These are phyloP conservation scores for Trileptium ribeirensis DNA, from an alignment of 2,888 invertebrate species.

Conservation along the genomic window DNA sequence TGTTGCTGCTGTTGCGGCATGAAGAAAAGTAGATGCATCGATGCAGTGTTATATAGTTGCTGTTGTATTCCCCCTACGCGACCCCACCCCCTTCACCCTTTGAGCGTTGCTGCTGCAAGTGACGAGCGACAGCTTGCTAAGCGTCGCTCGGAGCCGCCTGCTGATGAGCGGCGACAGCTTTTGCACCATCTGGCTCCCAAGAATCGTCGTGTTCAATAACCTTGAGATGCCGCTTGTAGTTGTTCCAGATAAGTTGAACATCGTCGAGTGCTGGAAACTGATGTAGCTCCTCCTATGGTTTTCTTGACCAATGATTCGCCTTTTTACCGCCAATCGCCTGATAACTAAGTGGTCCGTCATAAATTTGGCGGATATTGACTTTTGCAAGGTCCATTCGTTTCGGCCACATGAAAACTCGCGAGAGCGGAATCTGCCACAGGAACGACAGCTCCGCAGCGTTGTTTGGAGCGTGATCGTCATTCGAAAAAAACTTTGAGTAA, in stretches of 20 bases:
- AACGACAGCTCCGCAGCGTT: not conserved
- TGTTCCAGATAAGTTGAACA: not conserved
- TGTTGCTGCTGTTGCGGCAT: too few species aligned
- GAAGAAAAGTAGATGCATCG: too few species aligned
- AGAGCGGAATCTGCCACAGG: not conserved
- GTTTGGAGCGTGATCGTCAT: not conserved
- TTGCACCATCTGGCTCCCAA: not conserved
- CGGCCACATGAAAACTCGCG: not conserved
- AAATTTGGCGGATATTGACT: not conserved
- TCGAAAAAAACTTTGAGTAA: not conserved
- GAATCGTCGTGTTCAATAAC: not conserved
- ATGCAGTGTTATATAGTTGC: too few species aligned
- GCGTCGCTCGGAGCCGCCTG: too few species aligned
- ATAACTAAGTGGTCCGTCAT: not conserved
- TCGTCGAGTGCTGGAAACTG: not conserved
- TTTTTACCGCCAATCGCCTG: not conserved
- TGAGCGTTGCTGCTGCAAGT: too few species aligned
- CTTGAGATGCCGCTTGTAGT: not conserved
- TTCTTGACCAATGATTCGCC: not conserved
- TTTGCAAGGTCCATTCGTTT: not conserved
- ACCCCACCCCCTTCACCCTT: too few species aligned
- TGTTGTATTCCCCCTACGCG: too few species aligned
- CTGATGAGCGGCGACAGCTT: too few species aligned
- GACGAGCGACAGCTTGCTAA: too few species aligned
- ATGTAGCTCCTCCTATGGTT: not conserved